Evolutionary conservation across 2,888 invertebrate genomes (phyloP).

Genomic region (Hylaea fasciaria): DNA sequence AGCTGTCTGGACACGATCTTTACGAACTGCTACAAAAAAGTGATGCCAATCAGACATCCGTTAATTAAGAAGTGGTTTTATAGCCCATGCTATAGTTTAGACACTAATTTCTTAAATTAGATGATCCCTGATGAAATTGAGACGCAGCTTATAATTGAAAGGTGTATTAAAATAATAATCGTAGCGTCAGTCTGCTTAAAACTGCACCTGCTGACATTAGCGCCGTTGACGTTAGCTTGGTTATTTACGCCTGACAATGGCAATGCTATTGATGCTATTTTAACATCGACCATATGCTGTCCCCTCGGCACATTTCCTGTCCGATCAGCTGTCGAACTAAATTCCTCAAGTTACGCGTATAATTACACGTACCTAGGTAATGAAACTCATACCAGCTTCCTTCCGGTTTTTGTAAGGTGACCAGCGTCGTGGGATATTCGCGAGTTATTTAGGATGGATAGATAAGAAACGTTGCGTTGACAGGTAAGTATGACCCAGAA

Average conservation of each 20-base stretch:
- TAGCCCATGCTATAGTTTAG: neutral
- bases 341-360: slow-evolving; percentile 16
- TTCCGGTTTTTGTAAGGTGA: slow-evolving; percentile 14
- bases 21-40: slow-evolving; percentile 36
- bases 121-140: neutral
- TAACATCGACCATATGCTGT: slow-evolving; percentile 15
- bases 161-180: slow-evolving; percentile 10
- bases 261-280: slow-evolving; percentile 22
- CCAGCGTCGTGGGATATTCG: slow-evolving; percentile 1
- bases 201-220: slow-evolving; percentile 30
- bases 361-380: neutral
- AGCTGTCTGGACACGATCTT: slow-evolving; percentile 47
- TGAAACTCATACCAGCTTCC: slow-evolving; percentile 1
- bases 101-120: neutral
- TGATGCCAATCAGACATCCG: slow-evolving; percentile 17
- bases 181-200: slow-evolving; percentile 11
- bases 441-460: slow-evolving; percentile 12
- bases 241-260: slow-evolving; percentile 20
- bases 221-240: slow-evolving; percentile 26
- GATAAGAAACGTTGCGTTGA: slow-evolving; percentile 16
- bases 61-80: slow-evolving; percentile 10
- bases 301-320: slow-evolving; percentile 24
- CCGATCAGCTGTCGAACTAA: slow-evolving; percentile 23
- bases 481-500: slow-evolving; percentile 12
- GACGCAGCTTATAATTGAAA: slow-evolving; percentile 9